A percentile compares a stretch with the other conserved stretches of the same genome.
phyloP scores from a whole-genome alignment of 2,797 vertebrate genomes.

The Notamacropus eugenii region DNA sequence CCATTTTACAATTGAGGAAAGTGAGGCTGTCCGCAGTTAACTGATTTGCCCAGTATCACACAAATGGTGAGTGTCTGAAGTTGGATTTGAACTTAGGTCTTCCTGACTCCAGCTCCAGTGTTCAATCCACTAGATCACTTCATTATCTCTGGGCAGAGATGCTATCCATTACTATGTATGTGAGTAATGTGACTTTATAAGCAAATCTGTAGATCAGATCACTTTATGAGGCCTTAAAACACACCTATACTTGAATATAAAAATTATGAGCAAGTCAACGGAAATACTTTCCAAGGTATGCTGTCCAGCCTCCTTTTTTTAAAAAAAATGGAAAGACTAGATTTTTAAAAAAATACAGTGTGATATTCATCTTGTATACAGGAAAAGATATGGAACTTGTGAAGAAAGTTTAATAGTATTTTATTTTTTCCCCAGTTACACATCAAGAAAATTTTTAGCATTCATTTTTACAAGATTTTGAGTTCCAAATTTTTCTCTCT shows the following conservation, averaged over 20 bases:
- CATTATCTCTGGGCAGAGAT: neutral
- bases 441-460: no score
- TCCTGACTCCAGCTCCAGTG: neutral
- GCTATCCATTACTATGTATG: neutral
- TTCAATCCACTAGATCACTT: neutral
- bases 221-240: neutral
- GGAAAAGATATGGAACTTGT: neutral
- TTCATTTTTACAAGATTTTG: no score
- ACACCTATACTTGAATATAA: neutral
- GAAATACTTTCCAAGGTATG: neutral
- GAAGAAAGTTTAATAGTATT: no score
- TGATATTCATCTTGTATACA: neutral
- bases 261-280: neutral
- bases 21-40: neutral
- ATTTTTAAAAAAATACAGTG: neutral
- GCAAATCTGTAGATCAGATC: neutral
- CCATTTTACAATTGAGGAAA: neutral
- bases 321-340: neutral
- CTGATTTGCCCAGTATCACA: neutral
- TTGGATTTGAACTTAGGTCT: neutral
- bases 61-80: neutral
- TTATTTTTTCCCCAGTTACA: no score
- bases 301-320: neutral
- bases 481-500: no score
- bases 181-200: neutral